Base-by-base conservation (phyloP, 2,113 vertebrate species). In the Rhipidura dahli region DNA sequence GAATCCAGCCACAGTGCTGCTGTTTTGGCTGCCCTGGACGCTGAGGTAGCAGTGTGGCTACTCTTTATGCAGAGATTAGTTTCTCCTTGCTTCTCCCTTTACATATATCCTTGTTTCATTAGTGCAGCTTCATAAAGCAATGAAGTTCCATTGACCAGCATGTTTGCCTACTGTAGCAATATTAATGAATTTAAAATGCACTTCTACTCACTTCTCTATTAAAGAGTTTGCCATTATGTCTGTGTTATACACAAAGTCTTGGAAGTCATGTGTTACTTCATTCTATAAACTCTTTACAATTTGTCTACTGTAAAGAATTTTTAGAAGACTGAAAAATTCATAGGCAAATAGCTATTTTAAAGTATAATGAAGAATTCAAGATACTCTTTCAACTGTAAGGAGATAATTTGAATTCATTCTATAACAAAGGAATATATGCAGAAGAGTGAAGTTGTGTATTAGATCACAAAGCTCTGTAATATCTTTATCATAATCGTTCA, bases 351-450 rank as follows among this genome's bases (percentile, higher is more conserved):
- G 54, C 50, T 89, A 28, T 71, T 77, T 95, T 51, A 68, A 80
- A 56, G 53, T 89, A 28, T 31, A 91, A 68, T 76, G 56, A 84
- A 79, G 45, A 57, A 80, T 64, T 89, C 56, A 70, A 63, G 33
- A 49, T 33, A n/a, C 0, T 6, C 42, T 89, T 95, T 85, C 39
- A 70, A 3, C 50, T 84, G 31, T 42, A 94, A 81, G 26, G 56
- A 91, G 54, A 64, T 92, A 63, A 87, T 72, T 92, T 69, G 72
- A 80, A 94, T 83, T 89, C n/a, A 13, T 95, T 28, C 42, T 86
- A 6, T 87, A 92, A 76, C 76, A 86, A 90, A 93, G 45, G 71
- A 42, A 80, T 85, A 72, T 33, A 72, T 15, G 11, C 53, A 83
- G 47, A 76, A 85, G 16, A 92, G 61, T 57, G 13, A 87, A 77